Conservation (phyloP, 2,888 invertebrate species). For the Cephus rjabovi region DNA sequence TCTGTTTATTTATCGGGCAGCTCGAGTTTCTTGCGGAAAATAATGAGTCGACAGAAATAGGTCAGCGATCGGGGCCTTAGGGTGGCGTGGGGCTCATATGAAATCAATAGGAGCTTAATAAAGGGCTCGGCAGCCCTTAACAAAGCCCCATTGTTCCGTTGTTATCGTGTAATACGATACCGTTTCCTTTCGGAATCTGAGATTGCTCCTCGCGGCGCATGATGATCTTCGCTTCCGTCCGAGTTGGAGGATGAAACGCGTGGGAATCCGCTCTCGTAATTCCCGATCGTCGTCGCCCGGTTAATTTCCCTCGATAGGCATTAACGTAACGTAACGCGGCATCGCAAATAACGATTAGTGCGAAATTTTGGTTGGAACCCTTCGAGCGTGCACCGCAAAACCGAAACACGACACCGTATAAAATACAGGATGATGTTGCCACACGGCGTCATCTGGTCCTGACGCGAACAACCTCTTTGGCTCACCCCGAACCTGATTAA, state of each 20-base stretch:
- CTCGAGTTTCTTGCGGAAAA: conserved; percentile 46
- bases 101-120: conserved; percentile 48
- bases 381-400: conserved; percentile 35
- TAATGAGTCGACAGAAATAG: conserved; percentile 29
- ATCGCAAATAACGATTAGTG: too few species aligned
- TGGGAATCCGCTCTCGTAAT: too few species aligned
- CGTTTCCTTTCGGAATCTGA: conserved; percentile 41
- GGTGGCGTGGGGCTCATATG: conserved; percentile 36
- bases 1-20: conserved; percentile 4
- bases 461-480: conserved; percentile 53
- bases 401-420: conserved; percentile 54
- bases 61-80: conserved; percentile 16
- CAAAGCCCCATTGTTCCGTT: conserved; percentile 53
- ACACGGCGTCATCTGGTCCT: conserved; percentile 52
- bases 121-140: conserved; percentile 40
- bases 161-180: conserved; percentile 53
- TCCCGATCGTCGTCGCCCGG: too few species aligned
- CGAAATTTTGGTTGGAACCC: background rate
- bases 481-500: conserved; percentile 53
- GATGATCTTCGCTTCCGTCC: too few species aligned
- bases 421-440: conserved; percentile 53
- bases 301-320: too few species aligned
- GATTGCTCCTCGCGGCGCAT: background rate
- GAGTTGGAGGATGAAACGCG: too few species aligned
- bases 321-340: too few species aligned